A percentile compares a stretch with the other conserved stretches of the same genome.
Conservation (phyloP, 2,797 vertebrate species). For the Ispidina picta region DNA sequence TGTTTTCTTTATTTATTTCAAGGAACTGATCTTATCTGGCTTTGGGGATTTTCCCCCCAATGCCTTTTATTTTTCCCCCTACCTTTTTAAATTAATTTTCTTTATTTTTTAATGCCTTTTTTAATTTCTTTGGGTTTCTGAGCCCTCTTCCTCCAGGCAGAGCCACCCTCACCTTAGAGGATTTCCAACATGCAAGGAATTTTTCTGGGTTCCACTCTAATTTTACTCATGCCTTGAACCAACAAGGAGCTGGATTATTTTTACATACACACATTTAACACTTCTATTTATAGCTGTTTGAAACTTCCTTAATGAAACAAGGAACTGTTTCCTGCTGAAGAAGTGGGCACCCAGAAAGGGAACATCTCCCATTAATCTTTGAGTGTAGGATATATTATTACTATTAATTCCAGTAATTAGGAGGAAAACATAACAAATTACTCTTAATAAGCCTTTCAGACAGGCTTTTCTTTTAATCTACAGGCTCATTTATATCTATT, state of each 20-base stretch:
- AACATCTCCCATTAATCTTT: conserved; percentile 19
- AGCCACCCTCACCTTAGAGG: too few relatives aligned
- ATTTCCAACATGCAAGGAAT: background rate
- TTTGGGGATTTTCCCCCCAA: background rate
- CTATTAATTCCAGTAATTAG: conserved; percentile 73
- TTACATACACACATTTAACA: background rate
- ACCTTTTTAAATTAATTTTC: background rate
- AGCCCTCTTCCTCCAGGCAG: background rate
- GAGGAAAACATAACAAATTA: conserved; percentile 68
- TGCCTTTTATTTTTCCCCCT: too few relatives aligned
- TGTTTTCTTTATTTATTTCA: conserved; percentile 32
- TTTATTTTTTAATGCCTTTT: background rate
- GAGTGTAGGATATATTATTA: conserved; percentile 42
- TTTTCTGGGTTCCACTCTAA: background rate
- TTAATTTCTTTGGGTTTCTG: background rate
- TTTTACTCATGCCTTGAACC: background rate
- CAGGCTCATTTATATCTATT: conserved; percentile 56
- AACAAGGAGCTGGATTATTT: background rate
- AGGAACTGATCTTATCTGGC: background rate
- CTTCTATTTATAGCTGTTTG: background rate
- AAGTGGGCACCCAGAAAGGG: background rate
- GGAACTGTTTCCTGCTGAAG: background rate
- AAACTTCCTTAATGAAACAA: background rate
- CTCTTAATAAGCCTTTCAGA: conserved; percentile 62
- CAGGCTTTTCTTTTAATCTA: conserved; percentile 61